Conservation (phyloP, 1,140 invertebrate genomes). For the Goniozus legneri region DNA sequence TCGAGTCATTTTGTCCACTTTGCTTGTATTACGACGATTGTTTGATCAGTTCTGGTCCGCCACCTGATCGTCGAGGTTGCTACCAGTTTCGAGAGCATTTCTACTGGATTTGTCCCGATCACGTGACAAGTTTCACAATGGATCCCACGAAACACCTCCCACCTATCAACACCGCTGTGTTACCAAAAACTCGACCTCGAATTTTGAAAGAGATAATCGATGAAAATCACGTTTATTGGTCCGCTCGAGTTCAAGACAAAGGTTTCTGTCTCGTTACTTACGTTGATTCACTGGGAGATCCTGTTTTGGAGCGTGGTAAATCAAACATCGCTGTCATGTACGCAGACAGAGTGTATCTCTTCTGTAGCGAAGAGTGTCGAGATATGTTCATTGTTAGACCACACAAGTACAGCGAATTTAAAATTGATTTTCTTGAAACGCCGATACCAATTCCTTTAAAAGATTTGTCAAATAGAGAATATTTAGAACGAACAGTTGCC, state of each 20-base stretch:
- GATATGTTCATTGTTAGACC: conserved; percentile 52
- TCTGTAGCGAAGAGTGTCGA: conserved; percentile 53
- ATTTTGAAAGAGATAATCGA: conserved; percentile 41
- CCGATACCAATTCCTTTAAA: conserved; percentile 47
- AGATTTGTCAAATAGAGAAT: conserved; percentile 55
- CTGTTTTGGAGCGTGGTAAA: conserved; percentile 46
- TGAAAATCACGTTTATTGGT: conserved; percentile 23
- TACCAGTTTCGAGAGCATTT: conserved; percentile 53
- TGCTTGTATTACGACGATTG: conserved; percentile 50
- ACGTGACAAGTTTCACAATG: conserved; percentile 47
- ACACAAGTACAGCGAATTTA: conserved; percentile 44
- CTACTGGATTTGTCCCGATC: conserved; percentile 59
- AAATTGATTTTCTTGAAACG: conserved; percentile 41
- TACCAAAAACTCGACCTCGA: conserved; percentile 54
- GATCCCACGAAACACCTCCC: conserved; percentile 44
- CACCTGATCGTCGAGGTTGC: conserved; percentile 54
- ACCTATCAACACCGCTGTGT: conserved; percentile 25
- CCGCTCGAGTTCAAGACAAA: conserved; percentile 43
- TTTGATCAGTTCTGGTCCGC: conserved; percentile 42
- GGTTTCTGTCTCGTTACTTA: conserved; percentile 61
- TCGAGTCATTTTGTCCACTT: conserved; percentile 55
- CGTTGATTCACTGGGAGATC: conserved; percentile 50
- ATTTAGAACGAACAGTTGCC: conserved; percentile 58
- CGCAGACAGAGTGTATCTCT: conserved; percentile 52
- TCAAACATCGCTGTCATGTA: conserved; percentile 45